Evolutionary conservation across 2,113 vertebrate genomes (phyloP).

Genomic region (Embiotoca jacksoni): DNA sequence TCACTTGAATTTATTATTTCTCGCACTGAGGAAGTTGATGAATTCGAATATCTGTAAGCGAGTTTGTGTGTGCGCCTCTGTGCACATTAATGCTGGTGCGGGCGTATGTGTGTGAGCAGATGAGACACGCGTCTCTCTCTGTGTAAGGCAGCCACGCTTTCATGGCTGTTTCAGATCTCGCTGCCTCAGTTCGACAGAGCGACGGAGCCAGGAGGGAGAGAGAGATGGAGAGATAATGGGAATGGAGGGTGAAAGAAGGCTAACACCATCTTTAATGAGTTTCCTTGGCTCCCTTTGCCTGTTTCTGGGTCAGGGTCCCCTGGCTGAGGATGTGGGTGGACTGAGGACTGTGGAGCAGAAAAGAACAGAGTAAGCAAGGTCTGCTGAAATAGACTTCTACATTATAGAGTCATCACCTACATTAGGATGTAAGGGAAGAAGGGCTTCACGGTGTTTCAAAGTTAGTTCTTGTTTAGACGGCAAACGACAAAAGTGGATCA

Average conservation of each 20-base stretch:
- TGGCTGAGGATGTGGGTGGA: conserved; percentile 76
- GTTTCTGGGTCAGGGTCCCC: conserved; percentile 82
- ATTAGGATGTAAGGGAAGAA: conserved; percentile 41
- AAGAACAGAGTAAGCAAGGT: conserved; percentile 58
- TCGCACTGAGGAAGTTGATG: conserved; percentile 71
- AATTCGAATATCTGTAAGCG: conserved; percentile 64
- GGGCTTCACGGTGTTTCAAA: conserved; percentile 14
- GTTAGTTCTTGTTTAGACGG: conserved; percentile 7
- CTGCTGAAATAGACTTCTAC: conserved; percentile 49
- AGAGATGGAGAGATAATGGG: conserved; percentile 76
- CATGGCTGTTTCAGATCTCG: conserved; percentile 79
- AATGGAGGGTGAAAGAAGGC: conserved; percentile 73
- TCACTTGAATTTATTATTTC: conserved; percentile 76
- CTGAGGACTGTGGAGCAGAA: conserved; percentile 56
- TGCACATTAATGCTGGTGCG: conserved; percentile 11
- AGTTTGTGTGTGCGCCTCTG: conserved; percentile 46
- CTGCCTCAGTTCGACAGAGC: conserved; percentile 68
- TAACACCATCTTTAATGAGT: conserved; percentile 79
- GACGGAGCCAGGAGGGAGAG: conserved; percentile 65
- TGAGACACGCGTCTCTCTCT: conserved; percentile 34
- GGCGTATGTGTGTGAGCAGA: conserved; percentile 28
- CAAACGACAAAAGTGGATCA: conserved; percentile 31
- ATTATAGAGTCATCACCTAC: conserved; percentile 67
- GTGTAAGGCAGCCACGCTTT: conserved; percentile 64
- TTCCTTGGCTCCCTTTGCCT: conserved; percentile 74